These are phyloP conservation scores for Hedya salicella DNA, from an alignment of 2,888 invertebrate genomes.

Conservation along the genomic window DNA sequence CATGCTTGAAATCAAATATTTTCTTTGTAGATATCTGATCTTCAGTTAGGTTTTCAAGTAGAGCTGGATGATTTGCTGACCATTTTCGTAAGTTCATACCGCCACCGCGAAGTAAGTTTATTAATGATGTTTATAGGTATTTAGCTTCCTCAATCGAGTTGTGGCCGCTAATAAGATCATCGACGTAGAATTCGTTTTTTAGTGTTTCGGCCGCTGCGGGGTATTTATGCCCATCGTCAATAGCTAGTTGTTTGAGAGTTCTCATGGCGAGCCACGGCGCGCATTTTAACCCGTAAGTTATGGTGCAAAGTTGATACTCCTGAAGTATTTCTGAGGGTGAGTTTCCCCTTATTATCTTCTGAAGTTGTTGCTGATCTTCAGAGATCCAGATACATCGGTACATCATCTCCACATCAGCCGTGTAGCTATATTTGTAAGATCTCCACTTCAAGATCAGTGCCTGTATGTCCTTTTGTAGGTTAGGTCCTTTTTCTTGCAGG, in stretches of 20 bases:
- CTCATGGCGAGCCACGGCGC: constrained; percentile 42
- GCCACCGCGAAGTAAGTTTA: too few species aligned
- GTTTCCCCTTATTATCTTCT: too few species aligned
- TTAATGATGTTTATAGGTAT: too few species aligned
- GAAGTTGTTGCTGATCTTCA: constrained; percentile 6
- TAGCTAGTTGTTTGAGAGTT: constrained; percentile 41
- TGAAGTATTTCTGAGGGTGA: too few species aligned
- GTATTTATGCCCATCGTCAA: constrained; percentile 35
- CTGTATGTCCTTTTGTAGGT: too few species aligned
- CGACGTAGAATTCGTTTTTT: constrained; percentile 2
- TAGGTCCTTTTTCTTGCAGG: constrained; percentile 46
- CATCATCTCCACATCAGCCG: constrained; percentile 49
- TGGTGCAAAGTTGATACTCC: too few species aligned
- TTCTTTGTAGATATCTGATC: neutral
- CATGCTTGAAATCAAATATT: constrained; percentile 2
- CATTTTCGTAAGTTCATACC: too few species aligned
- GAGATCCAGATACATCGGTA: constrained; percentile 44
- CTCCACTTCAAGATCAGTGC: constrained; percentile 45
- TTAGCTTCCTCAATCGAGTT: too few species aligned
- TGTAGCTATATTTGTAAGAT: constrained; percentile 43
- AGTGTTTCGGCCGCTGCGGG: constrained; percentile 4
- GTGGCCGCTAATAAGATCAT: neutral
- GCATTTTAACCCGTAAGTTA: too few species aligned
- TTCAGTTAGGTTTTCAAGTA: neutral
- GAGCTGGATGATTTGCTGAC: too few species aligned